These are phyloP conservation scores for Dysmachus trigonus DNA, from an alignment of 2,888 invertebrate species.

Conservation along the genomic window DNA sequence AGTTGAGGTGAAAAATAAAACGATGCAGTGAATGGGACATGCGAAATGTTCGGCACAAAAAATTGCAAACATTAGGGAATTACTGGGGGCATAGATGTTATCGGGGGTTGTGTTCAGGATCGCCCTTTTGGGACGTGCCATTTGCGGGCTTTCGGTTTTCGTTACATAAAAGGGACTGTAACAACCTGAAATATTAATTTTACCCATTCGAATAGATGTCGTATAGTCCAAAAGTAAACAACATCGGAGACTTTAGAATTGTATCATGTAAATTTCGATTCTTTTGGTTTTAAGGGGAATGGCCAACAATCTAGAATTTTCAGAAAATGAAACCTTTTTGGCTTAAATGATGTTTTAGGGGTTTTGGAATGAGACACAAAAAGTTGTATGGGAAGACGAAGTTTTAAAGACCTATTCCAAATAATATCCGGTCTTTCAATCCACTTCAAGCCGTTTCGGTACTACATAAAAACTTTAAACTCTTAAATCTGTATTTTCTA, in stretches of 20 bases:
- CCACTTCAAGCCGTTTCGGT: too few relatives aligned
- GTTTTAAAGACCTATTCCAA: too few relatives aligned
- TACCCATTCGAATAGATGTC: background rate
- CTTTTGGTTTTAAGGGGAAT: background rate
- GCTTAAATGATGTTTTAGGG: too few relatives aligned
- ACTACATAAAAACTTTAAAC: too few relatives aligned
- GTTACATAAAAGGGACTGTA: background rate
- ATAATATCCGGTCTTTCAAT: too few relatives aligned
- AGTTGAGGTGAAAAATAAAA: background rate
- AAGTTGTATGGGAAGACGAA: too few relatives aligned
- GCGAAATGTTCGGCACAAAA: background rate
- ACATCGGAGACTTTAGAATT: background rate
- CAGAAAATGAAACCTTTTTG: too few relatives aligned
- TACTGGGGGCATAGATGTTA: background rate
- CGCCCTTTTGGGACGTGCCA: background rate
- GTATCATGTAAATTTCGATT: background rate
- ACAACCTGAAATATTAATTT: background rate
- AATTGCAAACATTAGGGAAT: constrained; percentile 10
- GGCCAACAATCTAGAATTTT: too few relatives aligned
- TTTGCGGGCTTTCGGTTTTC: background rate
- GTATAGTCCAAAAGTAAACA: background rate
- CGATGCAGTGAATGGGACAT: background rate
- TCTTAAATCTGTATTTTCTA: too few relatives aligned
- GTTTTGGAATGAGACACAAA: too few relatives aligned
- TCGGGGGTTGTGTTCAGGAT: background rate